Conservation (phyloP, 2,113 vertebrate genomes). For the Chionodraco myersi region DNA sequence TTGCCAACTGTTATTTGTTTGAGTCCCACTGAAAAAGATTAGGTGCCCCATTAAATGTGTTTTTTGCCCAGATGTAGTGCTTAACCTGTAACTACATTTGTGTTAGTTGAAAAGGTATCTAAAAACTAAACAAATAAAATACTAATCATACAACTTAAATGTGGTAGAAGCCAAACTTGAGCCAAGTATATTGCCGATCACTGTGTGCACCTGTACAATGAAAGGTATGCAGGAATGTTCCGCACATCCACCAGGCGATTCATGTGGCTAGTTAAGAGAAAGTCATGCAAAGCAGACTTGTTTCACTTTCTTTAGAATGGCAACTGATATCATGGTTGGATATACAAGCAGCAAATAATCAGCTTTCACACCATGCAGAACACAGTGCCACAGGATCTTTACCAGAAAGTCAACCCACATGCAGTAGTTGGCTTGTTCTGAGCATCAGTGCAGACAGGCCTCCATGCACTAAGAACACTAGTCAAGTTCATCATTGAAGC, state of each 20-base stretch:
- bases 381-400: not conserved
- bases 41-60: too few species aligned
- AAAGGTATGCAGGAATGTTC: not conserved
- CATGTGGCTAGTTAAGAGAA: not conserved
- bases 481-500: constrained; percentile 1
- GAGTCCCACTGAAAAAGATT: too few species aligned
- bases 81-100: too few species aligned
- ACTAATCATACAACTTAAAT: too few species aligned
- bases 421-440: not conserved
- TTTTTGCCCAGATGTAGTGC: too few species aligned
- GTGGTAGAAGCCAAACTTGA: too few species aligned
- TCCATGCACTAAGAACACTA: not conserved
- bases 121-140: too few species aligned
- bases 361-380: not conserved
- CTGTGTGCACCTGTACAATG: too few species aligned
- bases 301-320: not conserved
- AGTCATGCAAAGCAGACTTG: not conserved
- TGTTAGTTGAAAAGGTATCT: too few species aligned
- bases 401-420: not conserved
- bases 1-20: too few species aligned
- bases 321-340: not conserved
- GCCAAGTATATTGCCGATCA: too few species aligned
- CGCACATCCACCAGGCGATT: not conserved
- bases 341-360: not conserved
- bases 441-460: not conserved